A percentile compares a stretch with the other conserved stretches of the same genome.
Conservation (phyloP, 2,113 vertebrate genomes). For the Pandion haliaetus region DNA sequence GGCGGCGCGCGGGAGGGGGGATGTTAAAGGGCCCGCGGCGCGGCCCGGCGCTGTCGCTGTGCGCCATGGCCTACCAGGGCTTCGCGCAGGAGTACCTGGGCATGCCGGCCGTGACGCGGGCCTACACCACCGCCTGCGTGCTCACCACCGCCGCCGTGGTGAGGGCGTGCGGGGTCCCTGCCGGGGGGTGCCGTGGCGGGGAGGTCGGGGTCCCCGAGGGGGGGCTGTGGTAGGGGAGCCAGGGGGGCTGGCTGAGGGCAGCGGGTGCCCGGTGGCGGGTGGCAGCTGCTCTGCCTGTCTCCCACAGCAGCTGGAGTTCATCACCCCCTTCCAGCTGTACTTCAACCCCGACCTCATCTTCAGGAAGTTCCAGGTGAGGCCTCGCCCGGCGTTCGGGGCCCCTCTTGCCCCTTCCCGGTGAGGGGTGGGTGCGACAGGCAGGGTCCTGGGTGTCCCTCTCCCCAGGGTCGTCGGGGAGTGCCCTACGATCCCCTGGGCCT, state of each 20-base stretch:
- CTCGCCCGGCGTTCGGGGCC: background rate
- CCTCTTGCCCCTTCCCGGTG: fast-evolving
- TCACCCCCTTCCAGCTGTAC: conserved; percentile 87
- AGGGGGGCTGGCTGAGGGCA: background rate
- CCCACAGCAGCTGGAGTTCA: conserved; percentile 83
- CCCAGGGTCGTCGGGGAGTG: background rate
- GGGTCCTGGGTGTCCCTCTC: background rate
- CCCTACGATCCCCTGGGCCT: background rate
- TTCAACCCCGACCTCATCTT: conserved; percentile 88
- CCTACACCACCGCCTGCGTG: conserved; percentile 78
- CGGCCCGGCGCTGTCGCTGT: background rate
- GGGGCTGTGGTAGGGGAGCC: background rate
- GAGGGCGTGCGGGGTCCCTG: background rate
- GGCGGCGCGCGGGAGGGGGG: too few relatives aligned
- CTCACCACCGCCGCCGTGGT: conserved; percentile 72
- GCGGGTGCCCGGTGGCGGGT: background rate
- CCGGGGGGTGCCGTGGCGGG: background rate
- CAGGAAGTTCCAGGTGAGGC: conserved; percentile 82
- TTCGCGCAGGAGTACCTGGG: conserved; percentile 72
- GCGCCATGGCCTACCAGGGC: conserved; percentile 76
- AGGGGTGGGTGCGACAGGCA: background rate
- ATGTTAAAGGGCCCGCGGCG: background rate
- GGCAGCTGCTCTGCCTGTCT: background rate
- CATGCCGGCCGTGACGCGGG: conserved; percentile 77
- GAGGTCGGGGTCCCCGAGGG: background rate